phyloP scores from a whole-genome alignment of 53 echinoderm and acorn worm genomes.

The Hippasteria phrygiana region DNA sequence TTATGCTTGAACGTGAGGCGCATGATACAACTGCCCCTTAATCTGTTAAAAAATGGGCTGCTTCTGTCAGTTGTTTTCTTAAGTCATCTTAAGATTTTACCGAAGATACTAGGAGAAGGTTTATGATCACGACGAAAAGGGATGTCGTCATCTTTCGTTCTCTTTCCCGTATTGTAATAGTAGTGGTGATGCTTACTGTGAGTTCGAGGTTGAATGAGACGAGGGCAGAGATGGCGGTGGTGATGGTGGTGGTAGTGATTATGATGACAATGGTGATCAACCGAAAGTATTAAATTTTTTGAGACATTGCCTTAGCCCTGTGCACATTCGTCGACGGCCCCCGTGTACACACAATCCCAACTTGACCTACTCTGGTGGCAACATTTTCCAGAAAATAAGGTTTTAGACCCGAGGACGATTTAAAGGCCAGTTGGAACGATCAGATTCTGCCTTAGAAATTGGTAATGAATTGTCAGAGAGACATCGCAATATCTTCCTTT shows the following conservation, averaged over 20 bases:
- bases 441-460: too few species aligned
- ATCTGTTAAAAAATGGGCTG: neutral
- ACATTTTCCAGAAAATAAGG: too few species aligned
- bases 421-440: too few species aligned
- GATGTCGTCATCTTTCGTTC: neutral
- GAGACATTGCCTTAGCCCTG: neutral
- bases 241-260: neutral
- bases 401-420: too few species aligned
- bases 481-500: too few species aligned
- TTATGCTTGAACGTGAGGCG: conserved; percentile 46
- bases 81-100: neutral
- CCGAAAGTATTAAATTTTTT: neutral
- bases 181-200: neutral
- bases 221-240: neutral
- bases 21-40: conserved; percentile 10
- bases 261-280: neutral
- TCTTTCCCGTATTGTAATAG: neutral
- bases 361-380: too few species aligned
- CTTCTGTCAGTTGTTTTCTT: neutral
- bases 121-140: neutral
- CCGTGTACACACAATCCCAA: neutral
- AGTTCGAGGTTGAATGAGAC: neutral
- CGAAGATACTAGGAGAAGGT: neutral
- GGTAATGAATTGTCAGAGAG: too few species aligned
- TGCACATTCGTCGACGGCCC: neutral